Evolutionary conservation across 2,888 invertebrate species (phyloP), one percentile per base, ranked within the genome.

Genomic region (Caenorhabditis sp.): DNA sequence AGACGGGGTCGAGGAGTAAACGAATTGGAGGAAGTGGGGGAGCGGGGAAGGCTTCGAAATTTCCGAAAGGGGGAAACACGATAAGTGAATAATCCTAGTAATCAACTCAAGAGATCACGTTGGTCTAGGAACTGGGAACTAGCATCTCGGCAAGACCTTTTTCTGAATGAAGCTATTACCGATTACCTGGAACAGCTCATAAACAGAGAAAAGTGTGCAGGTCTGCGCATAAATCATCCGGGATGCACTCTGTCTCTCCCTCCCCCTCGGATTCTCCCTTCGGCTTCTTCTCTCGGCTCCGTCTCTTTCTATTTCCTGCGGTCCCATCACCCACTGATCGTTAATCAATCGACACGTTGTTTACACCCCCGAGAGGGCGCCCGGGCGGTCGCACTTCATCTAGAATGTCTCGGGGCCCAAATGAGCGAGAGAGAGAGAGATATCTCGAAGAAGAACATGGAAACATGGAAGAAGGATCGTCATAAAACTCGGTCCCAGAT

Each of bases 271-370:
- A n/a, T n/a, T n/a, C n/a, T n/a, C n/a, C n/a, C n/a, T n/a, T n/a
- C n/a, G n/a, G n/a, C n/a, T n/a, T n/a, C n/a, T n/a, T n/a, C 60
- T 28, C 50, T 55, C 55, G 18, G 22, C 55, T 24, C 47, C 22
- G 56, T 35, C 51, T 55, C 44, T 47, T 18, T 9, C 18, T 47
- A 47, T 47, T 47, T 47, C 26, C 40, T 64, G 62, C 61, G 37
- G 44, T 56, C 56, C 58, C 68, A 56, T 55, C 53, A 37, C 20
- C 67, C 20, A 74, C 58, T 60, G 74, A 74, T 74, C 74, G 74
- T 74, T 74, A 74, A 74, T 74, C 74, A 74, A 74, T 74, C 65
- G 72, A 24, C 61, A 2, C 44, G 44, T 47, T 67, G 53, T 67
- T 67, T 67, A 67, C 67, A 67, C 53, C 67, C n/a, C n/a, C n/a